Conservation (phyloP, 2,797 vertebrate genomes). For the Premnoplex brunnescens region DNA sequence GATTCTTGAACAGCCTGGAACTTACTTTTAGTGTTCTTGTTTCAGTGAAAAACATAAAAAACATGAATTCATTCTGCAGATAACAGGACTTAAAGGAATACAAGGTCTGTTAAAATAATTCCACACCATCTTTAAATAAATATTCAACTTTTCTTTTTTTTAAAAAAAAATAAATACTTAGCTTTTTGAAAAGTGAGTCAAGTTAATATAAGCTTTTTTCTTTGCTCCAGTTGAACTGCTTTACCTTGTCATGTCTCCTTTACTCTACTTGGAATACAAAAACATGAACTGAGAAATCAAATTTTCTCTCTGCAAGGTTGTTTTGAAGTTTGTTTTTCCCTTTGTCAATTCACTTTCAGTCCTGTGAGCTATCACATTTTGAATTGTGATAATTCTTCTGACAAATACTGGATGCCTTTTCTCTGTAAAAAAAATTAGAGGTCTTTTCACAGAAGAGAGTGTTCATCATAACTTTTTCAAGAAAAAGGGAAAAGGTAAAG, state of each 20-base stretch:
- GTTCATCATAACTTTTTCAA: neutral
- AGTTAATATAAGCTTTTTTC: neutral
- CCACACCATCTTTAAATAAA: neutral
- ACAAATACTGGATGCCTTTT: neutral
- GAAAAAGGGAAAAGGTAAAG: neutral
- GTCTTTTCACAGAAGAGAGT: neutral
- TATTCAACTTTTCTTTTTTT: neutral
- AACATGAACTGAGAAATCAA: neutral
- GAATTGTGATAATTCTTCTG: neutral
- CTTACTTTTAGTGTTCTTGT: neutral
- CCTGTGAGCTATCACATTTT: neutral
- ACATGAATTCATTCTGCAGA: fast-evolving
- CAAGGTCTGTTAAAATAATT: neutral
- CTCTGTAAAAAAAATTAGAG: neutral
- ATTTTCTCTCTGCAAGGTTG: neutral
- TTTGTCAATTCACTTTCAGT: neutral
- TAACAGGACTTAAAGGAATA: neutral
- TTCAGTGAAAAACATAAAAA: neutral
- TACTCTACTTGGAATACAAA: neutral
- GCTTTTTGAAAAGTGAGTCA: neutral
- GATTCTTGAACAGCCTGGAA: neutral
- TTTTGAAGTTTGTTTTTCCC: neutral
- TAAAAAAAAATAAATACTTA: neutral
- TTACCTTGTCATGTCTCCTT: neutral
- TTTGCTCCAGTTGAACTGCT: neutral